Percentiles rank a stretch among this genome's conserved stretches.
Evolutionary conservation across 2,797 vertebrate genomes (phyloP).

Genomic region (Pachyuromys duprasi): DNA sequence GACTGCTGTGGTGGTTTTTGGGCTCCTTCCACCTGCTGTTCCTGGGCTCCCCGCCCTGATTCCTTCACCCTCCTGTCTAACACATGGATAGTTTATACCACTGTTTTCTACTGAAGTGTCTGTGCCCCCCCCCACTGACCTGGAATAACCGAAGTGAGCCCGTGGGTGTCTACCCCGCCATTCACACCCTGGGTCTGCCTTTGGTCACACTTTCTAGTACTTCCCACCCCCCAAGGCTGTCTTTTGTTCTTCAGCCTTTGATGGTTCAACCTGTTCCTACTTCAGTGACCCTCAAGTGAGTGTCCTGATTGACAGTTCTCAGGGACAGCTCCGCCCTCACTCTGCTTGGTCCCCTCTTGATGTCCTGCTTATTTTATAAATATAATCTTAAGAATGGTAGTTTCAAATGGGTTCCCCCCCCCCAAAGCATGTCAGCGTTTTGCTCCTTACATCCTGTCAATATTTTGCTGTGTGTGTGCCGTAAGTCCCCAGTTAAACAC

Average conservation of each 20-base stretch:
- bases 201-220: neutral
- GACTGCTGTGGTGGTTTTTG: neutral
- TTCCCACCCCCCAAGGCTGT: no score
- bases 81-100: neutral
- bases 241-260: neutral
- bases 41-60: neutral
- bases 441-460: slow-evolving; percentile 4
- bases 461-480: neutral
- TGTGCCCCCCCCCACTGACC: neutral
- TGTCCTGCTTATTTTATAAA: neutral
- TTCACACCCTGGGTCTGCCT: neutral
- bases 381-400: neutral
- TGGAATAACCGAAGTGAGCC: neutral
- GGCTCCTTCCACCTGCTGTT: neutral
- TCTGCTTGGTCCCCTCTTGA: neutral
- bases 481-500: neutral
- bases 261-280: neutral
- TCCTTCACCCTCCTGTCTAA: neutral
- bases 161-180: neutral
- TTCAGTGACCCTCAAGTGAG: neutral
- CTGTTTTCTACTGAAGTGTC: neutral
- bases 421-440: neutral
- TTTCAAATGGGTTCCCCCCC: neutral
- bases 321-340: neutral
- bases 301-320: neutral